phyloP scores from a whole-genome alignment of 2,888 invertebrate species.

The Parnassius mnemosyne region DNA sequence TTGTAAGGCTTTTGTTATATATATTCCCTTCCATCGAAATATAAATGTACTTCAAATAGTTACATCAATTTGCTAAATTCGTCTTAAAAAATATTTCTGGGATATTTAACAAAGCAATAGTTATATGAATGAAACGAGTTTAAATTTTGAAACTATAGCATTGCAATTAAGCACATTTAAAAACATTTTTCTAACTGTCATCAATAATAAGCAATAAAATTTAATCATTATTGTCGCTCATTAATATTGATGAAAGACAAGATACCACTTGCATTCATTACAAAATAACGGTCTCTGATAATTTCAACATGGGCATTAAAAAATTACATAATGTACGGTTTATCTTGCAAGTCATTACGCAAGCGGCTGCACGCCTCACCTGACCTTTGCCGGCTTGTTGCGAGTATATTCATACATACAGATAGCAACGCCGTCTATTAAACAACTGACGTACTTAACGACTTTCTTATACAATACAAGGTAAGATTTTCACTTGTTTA shows the following conservation, averaged over 20 bases:
- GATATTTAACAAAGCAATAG: too few species aligned
- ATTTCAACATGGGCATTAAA: constrained; percentile 22
- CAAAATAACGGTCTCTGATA: constrained; percentile 19
- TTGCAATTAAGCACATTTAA: too few species aligned
- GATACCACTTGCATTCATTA: constrained; percentile 2
- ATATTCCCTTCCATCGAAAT: constrained; percentile 7
- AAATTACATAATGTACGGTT: constrained; percentile 44
- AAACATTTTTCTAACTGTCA: too few species aligned
- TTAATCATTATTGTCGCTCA: too few species aligned
- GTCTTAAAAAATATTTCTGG: too few species aligned
- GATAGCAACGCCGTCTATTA: constrained; percentile 17
- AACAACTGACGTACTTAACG: constrained; percentile 9
- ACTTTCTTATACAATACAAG: constrained; percentile 12
- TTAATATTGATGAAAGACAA: too few species aligned
- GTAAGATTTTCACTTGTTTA: background rate
- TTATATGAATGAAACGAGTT: too few species aligned
- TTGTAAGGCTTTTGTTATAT: constrained; percentile 20
- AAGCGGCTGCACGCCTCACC: constrained; percentile 32
- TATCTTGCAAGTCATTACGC: constrained; percentile 47
- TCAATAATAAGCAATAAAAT: too few species aligned
- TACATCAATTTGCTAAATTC: too few species aligned
- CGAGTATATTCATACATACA: constrained; percentile 13
- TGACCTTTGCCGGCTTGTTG: constrained; percentile 30
- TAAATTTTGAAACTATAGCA: too few species aligned
- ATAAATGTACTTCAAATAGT: background rate